Evolutionary conservation across 2,888 invertebrate species (phyloP), one percentile per base, ranked within the genome.

Genomic region (Odontocolon sp.): DNA sequence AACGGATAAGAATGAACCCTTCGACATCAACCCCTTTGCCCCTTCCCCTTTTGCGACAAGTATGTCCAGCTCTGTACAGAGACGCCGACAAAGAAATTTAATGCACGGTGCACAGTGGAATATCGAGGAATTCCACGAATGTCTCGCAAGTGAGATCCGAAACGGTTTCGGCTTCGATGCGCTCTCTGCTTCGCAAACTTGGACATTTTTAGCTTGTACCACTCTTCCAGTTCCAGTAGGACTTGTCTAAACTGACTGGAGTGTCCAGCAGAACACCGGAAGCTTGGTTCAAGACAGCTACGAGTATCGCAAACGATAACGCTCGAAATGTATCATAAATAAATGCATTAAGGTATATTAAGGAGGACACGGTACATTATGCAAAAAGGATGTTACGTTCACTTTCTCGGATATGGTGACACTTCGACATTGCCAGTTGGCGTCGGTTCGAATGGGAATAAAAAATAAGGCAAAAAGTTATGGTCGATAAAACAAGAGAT

Each of bases 161-260:
- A 66, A 70, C 75, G 66, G 75, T 76, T 76, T 76, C 75, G 75
- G 69, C 69, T 59, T 69, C 40, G 63, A 50, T 69, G 50, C 64
- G 64, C 31, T 33, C 40, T 33, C 72, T n/a, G n/a, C 16, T 21
- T 33, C 40, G n/a, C 52, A 38, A 21, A 8, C 42, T 59, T 18
- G 59, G 67, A 61, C 42, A 68, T 57, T 40, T 75, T 57, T 64
- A 50, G 36, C 31, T 40, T 38, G 47, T 50, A 33, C 54, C 54
- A 14, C 21, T 42, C 6, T 2, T n/a, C 16, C 18, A 40, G 61
- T 31, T 14, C 42, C 52, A 16, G 4, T 8, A 45, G 31, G 23
- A 9, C 18, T 23, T 23, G 2, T 16, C n/a, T 18, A n/a, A 4
- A 8, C 9, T 18, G 28, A 23, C 50, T 38, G 21, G 26, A 50